Evolutionary conservation across 2,113 vertebrate species (phyloP).

Genomic region (Aramus guarauna): DNA sequence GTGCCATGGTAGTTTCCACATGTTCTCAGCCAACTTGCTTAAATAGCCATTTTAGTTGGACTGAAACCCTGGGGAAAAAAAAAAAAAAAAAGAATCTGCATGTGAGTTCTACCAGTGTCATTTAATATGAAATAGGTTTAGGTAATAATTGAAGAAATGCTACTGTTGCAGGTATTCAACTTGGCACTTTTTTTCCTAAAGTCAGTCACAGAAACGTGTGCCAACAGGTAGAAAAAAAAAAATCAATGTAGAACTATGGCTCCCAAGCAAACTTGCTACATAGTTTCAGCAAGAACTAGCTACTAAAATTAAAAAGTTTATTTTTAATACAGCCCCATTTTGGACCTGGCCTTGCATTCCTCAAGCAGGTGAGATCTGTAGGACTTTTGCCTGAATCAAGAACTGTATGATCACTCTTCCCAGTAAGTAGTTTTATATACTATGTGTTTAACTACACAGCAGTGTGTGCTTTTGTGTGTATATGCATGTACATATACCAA

Average conservation of each 20-base stretch:
- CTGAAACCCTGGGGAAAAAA: neutral
- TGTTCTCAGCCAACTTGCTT: neutral
- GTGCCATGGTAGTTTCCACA: neutral
- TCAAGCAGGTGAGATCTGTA: neutral
- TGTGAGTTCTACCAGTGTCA: neutral
- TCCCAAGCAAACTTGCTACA: neutral
- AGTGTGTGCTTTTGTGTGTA: conserved; percentile 19
- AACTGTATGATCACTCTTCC: neutral
- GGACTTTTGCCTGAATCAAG: neutral
- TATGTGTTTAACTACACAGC: neutral
- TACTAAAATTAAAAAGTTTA: neutral
- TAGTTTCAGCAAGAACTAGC: neutral
- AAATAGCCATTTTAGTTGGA: neutral
- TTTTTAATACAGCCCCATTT: neutral
- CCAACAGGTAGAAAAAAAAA: neutral
- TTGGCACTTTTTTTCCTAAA: neutral
- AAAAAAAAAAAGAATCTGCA: neutral
- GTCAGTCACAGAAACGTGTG: neutral
- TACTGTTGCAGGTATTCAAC: neutral
- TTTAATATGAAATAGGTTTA: neutral
- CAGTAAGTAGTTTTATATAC: neutral
- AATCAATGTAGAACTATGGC: neutral
- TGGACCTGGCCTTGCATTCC: neutral
- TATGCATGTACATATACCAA: neutral
- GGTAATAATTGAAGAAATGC: conserved; percentile 5